Percentiles rank a stretch among this genome's conserved stretches.
Evolutionary conservation across 1,140 invertebrate species (phyloP).

Genomic region (Diorhabda carinulata): DNA sequence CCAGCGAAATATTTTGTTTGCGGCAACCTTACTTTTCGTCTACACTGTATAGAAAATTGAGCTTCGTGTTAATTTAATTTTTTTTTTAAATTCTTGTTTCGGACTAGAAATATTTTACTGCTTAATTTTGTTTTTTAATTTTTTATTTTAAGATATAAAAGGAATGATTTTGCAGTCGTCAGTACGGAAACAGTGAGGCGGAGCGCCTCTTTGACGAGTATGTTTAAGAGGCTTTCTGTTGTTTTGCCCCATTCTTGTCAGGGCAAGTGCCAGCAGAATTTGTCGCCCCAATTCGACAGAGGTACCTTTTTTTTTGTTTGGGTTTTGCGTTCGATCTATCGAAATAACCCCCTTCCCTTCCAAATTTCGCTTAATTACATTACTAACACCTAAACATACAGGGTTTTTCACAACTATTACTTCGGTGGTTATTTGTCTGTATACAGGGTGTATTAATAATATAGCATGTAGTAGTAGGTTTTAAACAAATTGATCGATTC

Average conservation of each 20-base stretch:
- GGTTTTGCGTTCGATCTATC: too few relatives aligned
- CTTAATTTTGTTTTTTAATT: slow-evolving; percentile 44
- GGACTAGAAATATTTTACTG: slow-evolving; percentile 20
- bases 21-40: not conserved
- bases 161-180: slow-evolving; percentile 43
- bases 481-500: not conserved
- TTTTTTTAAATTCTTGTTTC: slow-evolving; percentile 14
- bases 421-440: slow-evolving; percentile 14
- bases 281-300: slow-evolving; percentile 64
- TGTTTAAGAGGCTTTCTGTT: slow-evolving; percentile 60
- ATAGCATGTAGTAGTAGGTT: too few relatives aligned
- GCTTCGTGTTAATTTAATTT: not conserved
- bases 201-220: slow-evolving; percentile 50
- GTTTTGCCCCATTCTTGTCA: slow-evolving; percentile 66
- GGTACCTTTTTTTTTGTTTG: slow-evolving; percentile 49
- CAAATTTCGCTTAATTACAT: too few relatives aligned
- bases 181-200: slow-evolving; percentile 30
- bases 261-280: slow-evolving; percentile 60
- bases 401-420: not conserved
- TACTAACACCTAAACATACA: too few relatives aligned
- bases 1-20: slow-evolving; percentile 15
- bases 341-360: too few relatives aligned
- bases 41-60: not conserved
- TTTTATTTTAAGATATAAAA: slow-evolving; percentile 54
- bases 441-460: too few relatives aligned